Base-by-base conservation (phyloP, 2,797 vertebrate species). In the Sciurus carolinensis region DNA sequence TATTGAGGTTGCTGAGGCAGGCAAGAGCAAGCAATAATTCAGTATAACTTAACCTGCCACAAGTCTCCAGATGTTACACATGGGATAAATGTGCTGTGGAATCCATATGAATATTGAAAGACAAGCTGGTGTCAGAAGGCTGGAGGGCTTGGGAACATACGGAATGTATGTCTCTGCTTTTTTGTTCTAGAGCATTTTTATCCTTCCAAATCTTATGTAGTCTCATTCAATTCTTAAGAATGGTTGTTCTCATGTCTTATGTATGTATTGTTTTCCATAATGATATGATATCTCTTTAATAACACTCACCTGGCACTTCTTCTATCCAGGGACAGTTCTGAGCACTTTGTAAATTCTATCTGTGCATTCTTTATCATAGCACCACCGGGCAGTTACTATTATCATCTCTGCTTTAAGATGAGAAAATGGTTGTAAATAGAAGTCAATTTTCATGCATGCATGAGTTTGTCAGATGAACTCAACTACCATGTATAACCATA, bases 141-240 rank as follows among this genome's bases (percentile, higher is more conserved):
- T 14, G 8, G 52, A 84, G 39, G 9, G 1, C 18, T 57, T 30
- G 4, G 57, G 4, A 80, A 47, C 33, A 24, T 42, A 39, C 7
- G 11, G 6, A 7, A 84, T 52, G 2, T 7, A n/a, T 15, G 30
- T n/a, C 1, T 11, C 1, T 11, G 39, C 44, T 18, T n/a, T 18
- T 67, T 87, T 69, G 18, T 64, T 22, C 13, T 17, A 20, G 14
- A 84, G 2, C 7, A 28, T 47, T 91, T 90, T 50, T 44, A 79
- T 50, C 28, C 64, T 39, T 52, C 12, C 7, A 57, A 50, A 62
- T 66, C 59, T 33, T 39, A 33, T 1, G 11, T 10, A 33, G 15
- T 77, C 24, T 87, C 44, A 59, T 54, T 24, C 52, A 52, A 28
- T 44, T 88, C 71, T 69, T 95, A 57, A 67, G n/a, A 94, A 89